Base-by-base conservation (phyloP, 2,888 invertebrate genomes). In the Loripinus fragilis region DNA sequence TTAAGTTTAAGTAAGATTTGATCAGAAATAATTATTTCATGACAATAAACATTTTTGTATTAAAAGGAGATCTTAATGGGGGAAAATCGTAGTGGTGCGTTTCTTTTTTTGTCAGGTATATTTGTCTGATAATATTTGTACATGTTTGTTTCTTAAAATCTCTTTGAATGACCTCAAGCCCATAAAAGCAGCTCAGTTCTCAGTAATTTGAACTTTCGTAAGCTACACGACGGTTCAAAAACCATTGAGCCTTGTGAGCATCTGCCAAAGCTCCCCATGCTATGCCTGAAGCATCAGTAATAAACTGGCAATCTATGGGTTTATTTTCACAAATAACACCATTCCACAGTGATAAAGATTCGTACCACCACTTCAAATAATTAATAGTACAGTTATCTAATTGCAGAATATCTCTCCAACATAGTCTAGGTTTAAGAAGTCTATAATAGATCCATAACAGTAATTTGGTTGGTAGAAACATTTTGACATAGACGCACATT, bases 71-170 rank as follows among this genome's bases (percentile, higher is more conserved):
- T n/a, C n/a, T n/a, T n/a, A n/a, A n/a, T n/a, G n/a, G n/a, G n/a
- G n/a, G n/a, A n/a, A n/a, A n/a, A n/a, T n/a, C n/a, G n/a, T n/a
- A n/a, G n/a, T n/a, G n/a, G n/a, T n/a, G n/a, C n/a, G n/a, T n/a
- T n/a, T n/a, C n/a, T n/a, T n/a, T n/a, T n/a, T n/a, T n/a, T n/a
- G n/a, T n/a, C n/a, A n/a, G n/a, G n/a, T n/a, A n/a, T n/a, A n/a
- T n/a, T 67, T 67, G 67, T 67, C 42, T 42, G 67, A 69, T 60
- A 74, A 42, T 28, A 74, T 38, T 30, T 74, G 74, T 3, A 74
- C 42, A 1, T 42, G 28, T 17, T 69, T 23, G 33, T 25, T 45
- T 30, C n/a, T 33, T 8, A 69, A 20, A 28, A 50, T n/a, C 23
- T 74, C 23, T 30, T 50, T 69, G 74, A 74, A 69, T 25, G 74